Evolutionary conservation across 1,140 invertebrate genomes (phyloP), one percentile per base, ranked within the genome.

Genomic region (Drosophila teissieri): DNA sequence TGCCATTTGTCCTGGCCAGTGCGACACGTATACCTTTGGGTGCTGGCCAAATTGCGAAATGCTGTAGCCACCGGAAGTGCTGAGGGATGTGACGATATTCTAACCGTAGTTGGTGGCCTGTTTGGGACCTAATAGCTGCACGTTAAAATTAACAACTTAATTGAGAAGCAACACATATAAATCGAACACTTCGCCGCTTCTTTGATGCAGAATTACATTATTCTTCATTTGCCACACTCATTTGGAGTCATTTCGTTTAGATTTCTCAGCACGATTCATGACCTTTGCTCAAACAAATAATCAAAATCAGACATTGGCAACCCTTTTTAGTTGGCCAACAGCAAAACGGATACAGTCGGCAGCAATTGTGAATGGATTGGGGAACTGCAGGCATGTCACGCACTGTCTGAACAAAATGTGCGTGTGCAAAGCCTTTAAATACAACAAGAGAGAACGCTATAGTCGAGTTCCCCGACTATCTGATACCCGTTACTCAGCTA

Each of bases 91-190:
- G 53, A 58, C 62, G 45, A 45, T 69, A 31, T 64, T 46, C 65
- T 77, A 76, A 81, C 52, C 80, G 65, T 80, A 62, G 65, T 81
- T 81, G 69, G 78, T 81, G 73, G 55, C 45, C 60, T 55, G 55
- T 48, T 40, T 34, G 78, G 60, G 72, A 65, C 60, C 60, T 68
- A 65, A 68, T 52, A 52, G 64, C 60, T 52, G 37, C 37, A 49
- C 64, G 61, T 68, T 68, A 65, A 68, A 65, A 52, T 52, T 65
- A 65, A 68, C 61, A 68, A 49, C 64, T 62, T 68, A 68, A 68
- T 68, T 64, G 64, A 24, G 27, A 68, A 36, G n/a, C 34, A 52
- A 24, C 19, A 34, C 61, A 36, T 65, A 65, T 44, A 68, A 65
- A 65, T 68, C 37, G 61, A 52, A 52, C 46, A 64, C 40, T 44